Percentiles rank a stretch among this genome's conserved stretches.
Conservation (phyloP, 2,113 vertebrate species). For the Eubucco bourcierii region DNA sequence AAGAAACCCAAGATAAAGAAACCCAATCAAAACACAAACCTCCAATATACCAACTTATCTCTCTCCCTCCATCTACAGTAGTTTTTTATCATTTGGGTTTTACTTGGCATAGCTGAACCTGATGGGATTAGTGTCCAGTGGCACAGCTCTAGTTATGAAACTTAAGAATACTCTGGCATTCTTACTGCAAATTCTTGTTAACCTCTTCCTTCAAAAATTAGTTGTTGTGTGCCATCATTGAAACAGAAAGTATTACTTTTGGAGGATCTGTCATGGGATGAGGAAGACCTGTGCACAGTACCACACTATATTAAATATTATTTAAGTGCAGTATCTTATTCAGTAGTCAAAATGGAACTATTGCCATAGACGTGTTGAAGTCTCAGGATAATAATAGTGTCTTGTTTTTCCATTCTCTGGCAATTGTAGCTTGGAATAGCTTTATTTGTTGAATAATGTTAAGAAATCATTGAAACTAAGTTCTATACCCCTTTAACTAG, state of each 20-base stretch:
- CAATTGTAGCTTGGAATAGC: not conserved
- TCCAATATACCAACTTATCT: not conserved
- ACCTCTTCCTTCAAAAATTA: not conserved
- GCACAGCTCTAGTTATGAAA: not conserved
- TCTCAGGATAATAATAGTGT: not conserved
- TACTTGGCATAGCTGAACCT: not conserved
- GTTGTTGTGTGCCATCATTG: not conserved
- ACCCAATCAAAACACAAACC: not conserved
- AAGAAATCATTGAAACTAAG: not conserved
- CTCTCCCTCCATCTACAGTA: not conserved
- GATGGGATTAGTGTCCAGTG: not conserved
- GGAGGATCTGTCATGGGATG: not conserved
- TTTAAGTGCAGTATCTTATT: not conserved
- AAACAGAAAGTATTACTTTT: not conserved
- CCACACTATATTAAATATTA: not conserved
- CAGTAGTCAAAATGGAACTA: not conserved
- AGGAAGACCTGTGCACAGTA: not conserved
- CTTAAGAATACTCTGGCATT: not conserved
- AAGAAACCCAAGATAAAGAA: not conserved
- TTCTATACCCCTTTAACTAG: not conserved
- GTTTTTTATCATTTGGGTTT: not conserved
- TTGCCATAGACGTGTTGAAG: not conserved
- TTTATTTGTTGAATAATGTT: not conserved
- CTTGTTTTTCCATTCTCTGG: not conserved
- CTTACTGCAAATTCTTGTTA: not conserved